Evolutionary conservation across 1,140 invertebrate genomes (phyloP).

Genomic region (Drosophila sp.): DNA sequence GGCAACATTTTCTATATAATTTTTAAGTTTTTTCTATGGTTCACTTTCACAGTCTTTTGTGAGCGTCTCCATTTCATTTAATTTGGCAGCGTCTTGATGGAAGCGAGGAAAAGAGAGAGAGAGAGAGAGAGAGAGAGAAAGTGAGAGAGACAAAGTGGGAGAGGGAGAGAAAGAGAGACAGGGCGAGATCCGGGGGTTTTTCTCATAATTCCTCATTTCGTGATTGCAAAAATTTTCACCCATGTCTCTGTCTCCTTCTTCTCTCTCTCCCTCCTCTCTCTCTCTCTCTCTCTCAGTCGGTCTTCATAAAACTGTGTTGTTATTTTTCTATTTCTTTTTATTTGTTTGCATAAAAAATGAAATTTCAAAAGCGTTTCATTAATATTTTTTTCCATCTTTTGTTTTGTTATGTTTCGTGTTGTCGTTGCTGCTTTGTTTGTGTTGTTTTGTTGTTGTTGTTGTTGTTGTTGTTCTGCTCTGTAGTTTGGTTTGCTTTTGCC

Average conservation of each 20-base stretch:
- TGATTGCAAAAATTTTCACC: conserved; percentile 51
- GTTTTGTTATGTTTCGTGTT: conserved; percentile 20
- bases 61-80: conserved; percentile 12
- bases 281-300: too few species aligned
- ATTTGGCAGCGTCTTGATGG: background rate
- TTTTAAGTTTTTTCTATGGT: conserved; percentile 6
- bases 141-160: background rate
- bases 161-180: background rate
- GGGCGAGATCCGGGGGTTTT: conserved; percentile 7
- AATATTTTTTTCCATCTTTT: conserved; percentile 55
- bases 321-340: conserved; percentile 37
- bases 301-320: conserved; percentile 21
- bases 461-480: conserved; percentile 22
- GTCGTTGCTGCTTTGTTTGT: conserved; percentile 29
- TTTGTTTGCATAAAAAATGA: conserved; percentile 65
- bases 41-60: conserved; percentile 34
- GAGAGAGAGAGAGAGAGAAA: too few species aligned
- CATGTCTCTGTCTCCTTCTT: conserved; percentile 15
- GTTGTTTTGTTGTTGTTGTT: conserved; percentile 23
- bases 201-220: conserved; percentile 48
- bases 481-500: conserved; percentile 15
- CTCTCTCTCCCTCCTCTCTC: background rate
- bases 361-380: conserved; percentile 74
- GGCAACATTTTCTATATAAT: conserved; percentile 17
- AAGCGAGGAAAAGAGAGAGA: background rate